phyloP scores from a whole-genome alignment of 2,888 invertebrate genomes.

The Stenoptilia bipunctidactyla region DNA sequence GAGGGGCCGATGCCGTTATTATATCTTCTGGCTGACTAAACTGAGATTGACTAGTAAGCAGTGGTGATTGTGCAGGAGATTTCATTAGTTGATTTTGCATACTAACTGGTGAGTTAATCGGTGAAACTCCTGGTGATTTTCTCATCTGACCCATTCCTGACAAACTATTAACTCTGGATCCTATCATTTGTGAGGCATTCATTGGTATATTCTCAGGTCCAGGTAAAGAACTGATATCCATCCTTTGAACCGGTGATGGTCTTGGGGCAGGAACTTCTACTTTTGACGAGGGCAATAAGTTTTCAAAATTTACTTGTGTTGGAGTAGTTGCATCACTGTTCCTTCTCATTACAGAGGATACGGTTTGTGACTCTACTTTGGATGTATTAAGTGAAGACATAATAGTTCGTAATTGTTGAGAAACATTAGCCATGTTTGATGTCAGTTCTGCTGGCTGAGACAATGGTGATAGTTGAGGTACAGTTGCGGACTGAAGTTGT shows the following conservation, averaged over 20 bases:
- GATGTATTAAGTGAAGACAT: constrained; percentile 75
- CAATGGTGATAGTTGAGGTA: constrained; percentile 78
- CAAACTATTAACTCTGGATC: constrained; percentile 49
- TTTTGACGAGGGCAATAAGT: constrained; percentile 60
- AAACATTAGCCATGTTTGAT: constrained; percentile 79
- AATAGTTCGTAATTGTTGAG: constrained; percentile 76
- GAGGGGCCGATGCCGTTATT: constrained; percentile 38
- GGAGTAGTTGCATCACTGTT: constrained; percentile 46
- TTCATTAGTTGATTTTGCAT: constrained; percentile 49
- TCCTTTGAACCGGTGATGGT: constrained; percentile 49
- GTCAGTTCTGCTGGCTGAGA: constrained; percentile 80
- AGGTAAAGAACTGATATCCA: constrained; percentile 30
- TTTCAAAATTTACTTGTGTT: constrained; percentile 65
- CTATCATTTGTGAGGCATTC: constrained; percentile 48
- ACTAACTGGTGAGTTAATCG: constrained; percentile 49
- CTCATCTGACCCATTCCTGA: constrained; percentile 47
- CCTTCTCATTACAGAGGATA: constrained; percentile 58
- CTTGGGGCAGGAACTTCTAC: constrained; percentile 52
- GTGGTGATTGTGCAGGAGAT: constrained; percentile 52
- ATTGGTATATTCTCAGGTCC: constrained; percentile 40
- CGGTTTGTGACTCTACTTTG: constrained; percentile 56
- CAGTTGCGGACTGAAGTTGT: constrained; percentile 59
- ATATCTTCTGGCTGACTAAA: constrained; percentile 33
- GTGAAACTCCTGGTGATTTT: constrained; percentile 59
- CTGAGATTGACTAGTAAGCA: constrained; percentile 35